Percentiles rank a stretch among this genome's conserved stretches.
Evolutionary conservation across 2,113 vertebrate genomes (phyloP).

Genomic region (Pomatostomus ruficeps): DNA sequence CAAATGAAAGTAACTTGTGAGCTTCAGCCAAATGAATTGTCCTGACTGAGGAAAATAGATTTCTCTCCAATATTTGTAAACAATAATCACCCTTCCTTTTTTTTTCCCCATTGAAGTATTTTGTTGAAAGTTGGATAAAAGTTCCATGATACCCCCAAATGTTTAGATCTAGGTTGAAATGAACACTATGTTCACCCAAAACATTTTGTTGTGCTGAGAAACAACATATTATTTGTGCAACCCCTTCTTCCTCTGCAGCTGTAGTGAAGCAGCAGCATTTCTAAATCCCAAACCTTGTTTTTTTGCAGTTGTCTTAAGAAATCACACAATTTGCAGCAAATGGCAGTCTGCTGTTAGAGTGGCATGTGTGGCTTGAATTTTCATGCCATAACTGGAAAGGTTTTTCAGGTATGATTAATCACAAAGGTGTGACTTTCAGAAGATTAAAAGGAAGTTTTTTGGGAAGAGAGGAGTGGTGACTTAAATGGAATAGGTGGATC

Average conservation of each 20-base stretch:
- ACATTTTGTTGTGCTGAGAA: background rate
- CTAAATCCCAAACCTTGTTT: background rate
- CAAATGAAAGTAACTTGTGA: background rate
- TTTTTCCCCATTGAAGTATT: background rate
- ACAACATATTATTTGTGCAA: background rate
- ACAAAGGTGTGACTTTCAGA: background rate
- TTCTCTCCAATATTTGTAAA: background rate
- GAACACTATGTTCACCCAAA: background rate
- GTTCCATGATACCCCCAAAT: background rate
- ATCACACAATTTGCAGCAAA: background rate
- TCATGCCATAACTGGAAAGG: background rate
- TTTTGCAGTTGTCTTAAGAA: background rate
- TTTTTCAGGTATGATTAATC: background rate
- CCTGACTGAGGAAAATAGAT: background rate
- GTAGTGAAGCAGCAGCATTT: background rate
- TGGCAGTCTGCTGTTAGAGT: background rate
- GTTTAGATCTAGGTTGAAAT: background rate
- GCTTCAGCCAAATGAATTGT: background rate
- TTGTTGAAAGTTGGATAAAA: background rate
- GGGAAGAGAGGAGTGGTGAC: background rate
- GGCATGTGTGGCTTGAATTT: background rate
- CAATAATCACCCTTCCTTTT: background rate
- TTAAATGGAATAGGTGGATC: background rate
- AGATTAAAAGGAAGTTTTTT: background rate
- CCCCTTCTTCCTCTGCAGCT: background rate